Conservation (phyloP, 2,797 vertebrate genomes). For the Balearica regulorum region DNA sequence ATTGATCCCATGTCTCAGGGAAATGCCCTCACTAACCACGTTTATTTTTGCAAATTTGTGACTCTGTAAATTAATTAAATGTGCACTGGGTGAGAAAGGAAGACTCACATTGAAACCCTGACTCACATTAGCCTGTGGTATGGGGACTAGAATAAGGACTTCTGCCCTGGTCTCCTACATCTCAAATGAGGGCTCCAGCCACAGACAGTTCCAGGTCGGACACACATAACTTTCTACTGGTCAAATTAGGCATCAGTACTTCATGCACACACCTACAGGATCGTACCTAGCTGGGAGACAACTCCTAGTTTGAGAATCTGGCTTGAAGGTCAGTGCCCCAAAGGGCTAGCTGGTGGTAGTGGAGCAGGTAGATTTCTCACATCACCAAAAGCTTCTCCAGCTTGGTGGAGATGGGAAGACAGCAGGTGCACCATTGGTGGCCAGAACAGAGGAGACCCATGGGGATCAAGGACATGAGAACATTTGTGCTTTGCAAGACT, state of each 20-base stretch:
- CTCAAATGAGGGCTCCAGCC: background rate
- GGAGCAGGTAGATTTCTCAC: background rate
- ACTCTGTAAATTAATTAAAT: constrained; percentile 21
- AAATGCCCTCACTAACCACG: background rate
- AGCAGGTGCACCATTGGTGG: background rate
- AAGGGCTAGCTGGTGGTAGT: background rate
- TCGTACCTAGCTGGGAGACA: background rate
- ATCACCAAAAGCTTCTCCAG: background rate
- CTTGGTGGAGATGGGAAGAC: background rate
- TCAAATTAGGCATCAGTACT: background rate
- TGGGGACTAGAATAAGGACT: background rate
- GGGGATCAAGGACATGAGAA: background rate
- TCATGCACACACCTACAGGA: accelerated
- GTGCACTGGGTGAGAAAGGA: background rate
- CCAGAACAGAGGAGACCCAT: background rate
- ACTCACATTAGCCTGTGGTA: background rate
- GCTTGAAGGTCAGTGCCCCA: background rate
- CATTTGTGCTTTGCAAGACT: background rate
- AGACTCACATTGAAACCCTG: background rate
- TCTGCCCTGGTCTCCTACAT: background rate
- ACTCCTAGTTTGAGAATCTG: background rate
- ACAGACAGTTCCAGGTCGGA: background rate
- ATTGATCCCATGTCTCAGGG: background rate
- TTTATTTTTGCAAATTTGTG: background rate
- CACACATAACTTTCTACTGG: background rate